phyloP scores from a whole-genome alignment of 2,113 vertebrate species.

The Psilopsiagon aurifrons region DNA sequence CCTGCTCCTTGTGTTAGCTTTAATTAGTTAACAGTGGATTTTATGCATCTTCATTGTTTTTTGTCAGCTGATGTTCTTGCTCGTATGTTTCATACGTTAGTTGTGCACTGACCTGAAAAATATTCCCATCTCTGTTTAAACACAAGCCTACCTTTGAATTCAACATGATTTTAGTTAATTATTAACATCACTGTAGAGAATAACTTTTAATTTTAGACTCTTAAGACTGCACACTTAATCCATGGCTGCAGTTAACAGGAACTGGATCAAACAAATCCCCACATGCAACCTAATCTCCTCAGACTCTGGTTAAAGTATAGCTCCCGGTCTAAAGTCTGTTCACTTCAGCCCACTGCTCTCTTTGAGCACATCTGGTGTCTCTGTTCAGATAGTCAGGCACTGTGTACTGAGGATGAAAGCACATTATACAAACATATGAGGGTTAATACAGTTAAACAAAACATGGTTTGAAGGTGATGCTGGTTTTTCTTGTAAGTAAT shows the following conservation, averaged over 20 bases:
- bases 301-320: neutral
- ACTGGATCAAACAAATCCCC: neutral
- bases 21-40: neutral
- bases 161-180: neutral
- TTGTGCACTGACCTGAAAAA: constrained; percentile 6
- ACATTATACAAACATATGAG: neutral
- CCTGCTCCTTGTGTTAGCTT: neutral
- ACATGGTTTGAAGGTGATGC: neutral
- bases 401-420: neutral
- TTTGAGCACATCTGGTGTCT: neutral
- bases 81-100: neutral
- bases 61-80: neutral
- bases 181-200: constrained; percentile 2
- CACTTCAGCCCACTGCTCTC: neutral
- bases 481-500: neutral
- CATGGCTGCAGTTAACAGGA: neutral
- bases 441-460: neutral
- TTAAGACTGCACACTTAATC: neutral
- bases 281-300: neutral
- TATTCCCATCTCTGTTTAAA: neutral
- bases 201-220: neutral
- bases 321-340: neutral
- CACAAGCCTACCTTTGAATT: neutral
- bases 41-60: neutral
- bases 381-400: neutral